phyloP scores from a whole-genome alignment of 2,888 invertebrate genomes.

The Rambutsinella grinnellia region DNA sequence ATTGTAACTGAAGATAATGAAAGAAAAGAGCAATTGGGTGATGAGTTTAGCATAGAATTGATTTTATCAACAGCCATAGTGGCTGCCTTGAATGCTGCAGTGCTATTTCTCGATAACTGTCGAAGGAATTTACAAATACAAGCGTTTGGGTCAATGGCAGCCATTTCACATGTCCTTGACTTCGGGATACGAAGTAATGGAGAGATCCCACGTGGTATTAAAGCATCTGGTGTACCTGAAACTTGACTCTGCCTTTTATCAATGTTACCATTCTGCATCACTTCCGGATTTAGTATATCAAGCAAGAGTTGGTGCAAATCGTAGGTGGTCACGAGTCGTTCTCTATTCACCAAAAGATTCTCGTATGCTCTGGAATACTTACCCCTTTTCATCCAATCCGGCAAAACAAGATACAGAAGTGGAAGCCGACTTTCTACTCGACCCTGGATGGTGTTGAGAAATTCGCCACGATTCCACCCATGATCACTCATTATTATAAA shows the following conservation, averaged over 20 bases:
- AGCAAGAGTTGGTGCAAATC: constrained; percentile 85
- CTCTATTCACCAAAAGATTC: constrained; percentile 72
- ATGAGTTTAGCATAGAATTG: constrained; percentile 76
- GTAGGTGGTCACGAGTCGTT: constrained; percentile 81
- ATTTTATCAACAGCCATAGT: constrained; percentile 76
- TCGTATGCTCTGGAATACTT: constrained; percentile 76
- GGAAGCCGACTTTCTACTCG: constrained; percentile 88
- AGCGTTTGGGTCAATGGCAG: constrained; percentile 86
- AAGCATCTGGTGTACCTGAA: constrained; percentile 30
- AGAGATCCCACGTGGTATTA: constrained; percentile 77
- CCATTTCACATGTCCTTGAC: constrained; percentile 81
- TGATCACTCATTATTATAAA: constrained; percentile 87
- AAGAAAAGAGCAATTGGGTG: no score
- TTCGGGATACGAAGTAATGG: constrained; percentile 81
- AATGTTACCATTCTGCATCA: neutral
- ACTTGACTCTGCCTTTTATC: neutral
- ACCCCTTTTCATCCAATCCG: no score
- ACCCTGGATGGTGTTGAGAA: constrained; percentile 83
- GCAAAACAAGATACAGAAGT: constrained; percentile 80
- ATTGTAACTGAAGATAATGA: no score
- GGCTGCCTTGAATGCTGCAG: constrained; percentile 74
- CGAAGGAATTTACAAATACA: constrained; percentile 87
- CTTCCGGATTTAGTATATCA: constrained; percentile 74
- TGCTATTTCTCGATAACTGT: constrained; percentile 68
- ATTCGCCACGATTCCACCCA: constrained; percentile 88